Base-by-base conservation (phyloP, 2,797 vertebrate species). In the Eulemur rubriventer region DNA sequence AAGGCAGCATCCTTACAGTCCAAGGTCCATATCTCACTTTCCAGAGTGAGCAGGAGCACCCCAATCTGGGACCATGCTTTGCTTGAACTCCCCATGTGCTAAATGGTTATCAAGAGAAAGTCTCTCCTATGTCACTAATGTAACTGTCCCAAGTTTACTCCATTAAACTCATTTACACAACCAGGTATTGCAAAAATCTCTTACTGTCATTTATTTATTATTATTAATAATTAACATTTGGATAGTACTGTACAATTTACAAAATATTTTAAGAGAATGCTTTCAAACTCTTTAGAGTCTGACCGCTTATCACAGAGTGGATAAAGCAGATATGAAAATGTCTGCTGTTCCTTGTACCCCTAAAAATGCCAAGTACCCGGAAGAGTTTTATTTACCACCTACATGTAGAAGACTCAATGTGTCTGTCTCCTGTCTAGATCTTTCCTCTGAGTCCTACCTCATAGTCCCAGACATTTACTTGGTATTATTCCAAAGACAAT, bases 231-330 rank as follows among this genome's bases (percentile, higher is more conserved):
- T 69, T 16, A 81, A 63, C 16, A 38, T 38, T 26, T 43, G 20
- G 14, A 38, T n/a, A 67, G 48, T 24, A 50, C 59, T 24, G 10
- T 20, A 52, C 65, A 61, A 59, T 84, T 76, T 69, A 82, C 57
- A 61, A 52, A 67, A 6, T 57, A 84, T 61, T 82, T 88, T 69
- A 90, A 79, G 48, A 73, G 24, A 67, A 90, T 61, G 7, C 7
- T 80, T 41, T 90, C 55, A 43, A 92, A 92, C 20, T 26, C 26
- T 12, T 79, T 67, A 38, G 59, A 33, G 35, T 76, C 24, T 69
- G 50, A 73, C 38, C 59, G 12, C 24, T 0, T 65, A 4, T 63
- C 57, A 75, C 12, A 61, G 18, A 79, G 50, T 18, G 17, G 72
- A 6, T 20, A n/a, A 28, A 69, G 52, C 1, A 8, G 4, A 55